phyloP scores from a whole-genome alignment of 2,113 vertebrate genomes.

The Pangasianodon gigas region DNA sequence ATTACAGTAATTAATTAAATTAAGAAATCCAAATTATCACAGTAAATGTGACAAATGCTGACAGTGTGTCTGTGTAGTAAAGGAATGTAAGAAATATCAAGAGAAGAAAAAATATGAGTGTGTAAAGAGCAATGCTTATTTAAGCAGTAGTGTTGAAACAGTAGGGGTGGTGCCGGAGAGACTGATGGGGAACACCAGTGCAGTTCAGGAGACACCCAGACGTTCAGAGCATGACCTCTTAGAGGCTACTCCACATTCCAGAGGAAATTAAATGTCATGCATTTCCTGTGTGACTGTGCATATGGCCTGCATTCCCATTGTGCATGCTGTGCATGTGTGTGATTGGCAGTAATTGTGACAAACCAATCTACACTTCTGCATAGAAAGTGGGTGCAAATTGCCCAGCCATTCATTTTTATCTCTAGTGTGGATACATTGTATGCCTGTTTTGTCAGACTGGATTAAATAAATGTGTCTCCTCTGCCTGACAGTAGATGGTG shows the following conservation, averaged over 20 bases:
- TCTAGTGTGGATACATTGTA: background rate
- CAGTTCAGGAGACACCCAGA: constrained; percentile 43
- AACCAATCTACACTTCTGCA: background rate
- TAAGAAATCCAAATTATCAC: background rate
- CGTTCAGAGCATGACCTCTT: constrained; percentile 25
- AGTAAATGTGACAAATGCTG: background rate
- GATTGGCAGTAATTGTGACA: constrained; percentile 2
- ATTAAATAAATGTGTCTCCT: background rate
- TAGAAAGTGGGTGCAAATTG: background rate
- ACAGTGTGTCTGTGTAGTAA: constrained; percentile 18
- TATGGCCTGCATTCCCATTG: constrained; percentile 27
- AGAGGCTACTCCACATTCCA: constrained; percentile 55
- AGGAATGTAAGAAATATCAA: background rate
- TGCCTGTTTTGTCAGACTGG: background rate
- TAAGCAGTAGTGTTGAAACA: constrained; percentile 1
- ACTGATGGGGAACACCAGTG: constrained; percentile 34
- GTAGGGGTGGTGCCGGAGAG: constrained; percentile 39
- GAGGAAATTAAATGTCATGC: constrained; percentile 59
- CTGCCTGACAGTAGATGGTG: background rate
- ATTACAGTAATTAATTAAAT: background rate
- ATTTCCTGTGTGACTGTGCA: constrained; percentile 48
- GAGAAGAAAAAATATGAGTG: background rate
- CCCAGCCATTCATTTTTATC: background rate
- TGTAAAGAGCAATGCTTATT: background rate
- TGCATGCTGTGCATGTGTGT: constrained; percentile 40